Conservation (phyloP, 2,888 invertebrate genomes). For the Leptodirus hochenwartii region DNA sequence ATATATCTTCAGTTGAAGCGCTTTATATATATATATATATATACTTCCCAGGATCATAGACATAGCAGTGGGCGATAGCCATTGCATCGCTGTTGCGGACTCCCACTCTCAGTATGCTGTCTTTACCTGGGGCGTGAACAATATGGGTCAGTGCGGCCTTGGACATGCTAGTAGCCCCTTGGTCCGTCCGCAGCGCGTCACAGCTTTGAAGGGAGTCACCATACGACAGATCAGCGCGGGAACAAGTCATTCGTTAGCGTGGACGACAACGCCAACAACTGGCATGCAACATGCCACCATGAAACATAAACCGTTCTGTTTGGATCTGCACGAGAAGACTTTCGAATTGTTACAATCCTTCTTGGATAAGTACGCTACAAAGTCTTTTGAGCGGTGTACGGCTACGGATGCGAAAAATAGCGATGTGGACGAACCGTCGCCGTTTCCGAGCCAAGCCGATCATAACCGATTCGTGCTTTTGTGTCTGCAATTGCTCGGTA, state of each 20-base stretch:
- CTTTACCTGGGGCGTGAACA: slow-evolving; percentile 43
- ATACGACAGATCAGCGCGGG: slow-evolving; percentile 44
- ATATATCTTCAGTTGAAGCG: too few species aligned
- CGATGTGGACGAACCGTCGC: slow-evolving; percentile 25
- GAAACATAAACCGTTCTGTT: slow-evolving; percentile 39
- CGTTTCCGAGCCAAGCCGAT: slow-evolving; percentile 29
- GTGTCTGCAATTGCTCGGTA: slow-evolving; percentile 34
- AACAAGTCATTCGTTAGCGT: slow-evolving; percentile 42
- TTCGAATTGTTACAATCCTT: slow-evolving; percentile 34
- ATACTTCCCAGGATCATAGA: slow-evolving; percentile 40
- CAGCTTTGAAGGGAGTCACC: slow-evolving; percentile 32
- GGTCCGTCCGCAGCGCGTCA: slow-evolving; percentile 34
- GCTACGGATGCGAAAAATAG: too few species aligned
- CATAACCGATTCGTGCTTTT: slow-evolving; percentile 38
- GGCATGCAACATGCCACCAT: slow-evolving; percentile 29
- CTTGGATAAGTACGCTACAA: slow-evolving; percentile 37
- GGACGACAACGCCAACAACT: slow-evolving; percentile 33
- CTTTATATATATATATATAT: too few species aligned
- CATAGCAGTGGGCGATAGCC: slow-evolving; percentile 40
- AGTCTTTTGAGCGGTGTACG: slow-evolving; percentile 31
- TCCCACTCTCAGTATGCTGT: slow-evolving; percentile 33
- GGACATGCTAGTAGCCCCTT: slow-evolving; percentile 40
- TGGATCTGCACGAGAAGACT: slow-evolving; percentile 40
- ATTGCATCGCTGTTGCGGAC: slow-evolving; percentile 39
- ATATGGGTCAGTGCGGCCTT: slow-evolving; percentile 45